Conservation (phyloP, 2,797 vertebrate genomes). For the Gambusia yucatana region DNA sequence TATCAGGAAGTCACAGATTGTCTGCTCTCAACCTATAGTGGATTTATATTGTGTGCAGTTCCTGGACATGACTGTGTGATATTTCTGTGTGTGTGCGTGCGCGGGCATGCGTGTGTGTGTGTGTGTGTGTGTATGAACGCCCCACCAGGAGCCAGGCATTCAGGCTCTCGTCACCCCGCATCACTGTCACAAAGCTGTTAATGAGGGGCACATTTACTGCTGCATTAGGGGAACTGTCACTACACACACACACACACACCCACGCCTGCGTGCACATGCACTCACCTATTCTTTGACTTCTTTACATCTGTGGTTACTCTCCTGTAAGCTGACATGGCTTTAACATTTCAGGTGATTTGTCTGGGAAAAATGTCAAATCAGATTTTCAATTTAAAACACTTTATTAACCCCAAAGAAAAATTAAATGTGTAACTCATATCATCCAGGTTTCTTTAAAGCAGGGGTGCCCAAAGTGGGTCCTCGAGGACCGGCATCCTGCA, state of each 20-base stretch:
- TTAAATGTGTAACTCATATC: neutral
- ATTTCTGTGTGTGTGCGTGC: neutral
- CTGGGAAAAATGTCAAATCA: neutral
- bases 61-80: constrained; percentile 14
- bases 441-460: neutral
- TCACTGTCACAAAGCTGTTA: constrained; percentile 89
- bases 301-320: neutral
- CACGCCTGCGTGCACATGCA: constrained; percentile 47
- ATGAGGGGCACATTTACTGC: constrained; percentile 91
- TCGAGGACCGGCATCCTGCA: too few species aligned
- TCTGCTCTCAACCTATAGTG: neutral
- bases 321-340: neutral
- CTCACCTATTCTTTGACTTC: constrained; percentile 14
- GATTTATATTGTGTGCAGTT: constrained; percentile 2
- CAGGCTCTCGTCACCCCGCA: constrained; percentile 82
- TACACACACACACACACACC: constrained; percentile 65
- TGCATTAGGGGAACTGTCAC: constrained; percentile 95
- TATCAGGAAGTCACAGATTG: neutral
- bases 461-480: too few species aligned
- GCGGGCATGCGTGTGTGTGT: neutral
- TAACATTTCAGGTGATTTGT: neutral
- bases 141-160: constrained; percentile 64
- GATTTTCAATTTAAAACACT: neutral
- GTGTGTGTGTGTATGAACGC: constrained; percentile 1
- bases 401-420: neutral